These are phyloP conservation scores for Trichonephila clavata DNA, from an alignment of 1,140 invertebrate species.

Conservation along the genomic window DNA sequence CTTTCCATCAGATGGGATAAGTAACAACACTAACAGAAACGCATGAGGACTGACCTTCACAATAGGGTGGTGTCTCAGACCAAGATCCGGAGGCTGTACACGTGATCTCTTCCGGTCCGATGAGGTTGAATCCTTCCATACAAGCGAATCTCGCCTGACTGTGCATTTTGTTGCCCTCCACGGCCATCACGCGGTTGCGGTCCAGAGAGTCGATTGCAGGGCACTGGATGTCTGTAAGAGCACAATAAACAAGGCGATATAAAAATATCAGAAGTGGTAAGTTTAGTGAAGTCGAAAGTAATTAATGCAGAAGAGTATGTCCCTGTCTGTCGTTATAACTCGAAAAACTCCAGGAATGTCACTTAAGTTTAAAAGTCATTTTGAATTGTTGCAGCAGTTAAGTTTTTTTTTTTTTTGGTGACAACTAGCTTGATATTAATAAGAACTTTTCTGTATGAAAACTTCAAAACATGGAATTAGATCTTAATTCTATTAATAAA, in stretches of 20 bases:
- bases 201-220: constrained; percentile 77
- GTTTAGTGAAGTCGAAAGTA: neutral
- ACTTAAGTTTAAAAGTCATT: too few relatives aligned
- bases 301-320: too few relatives aligned
- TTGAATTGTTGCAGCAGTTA: too few relatives aligned
- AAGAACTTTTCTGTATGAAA: too few relatives aligned
- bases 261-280: neutral
- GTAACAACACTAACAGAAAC: too few relatives aligned
- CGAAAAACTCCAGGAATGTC: too few relatives aligned
- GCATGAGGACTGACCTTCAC: constrained; percentile 74
- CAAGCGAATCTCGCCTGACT: constrained; percentile 78
- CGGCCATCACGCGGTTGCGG: constrained; percentile 78
- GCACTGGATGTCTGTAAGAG: constrained; percentile 77
- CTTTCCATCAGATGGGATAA: too few relatives aligned
- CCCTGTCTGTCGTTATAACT: too few relatives aligned
- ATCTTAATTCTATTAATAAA: too few relatives aligned
- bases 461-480: too few relatives aligned
- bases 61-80: constrained; percentile 78
- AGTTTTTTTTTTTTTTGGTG: too few relatives aligned
- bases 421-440: too few relatives aligned
- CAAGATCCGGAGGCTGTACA: constrained; percentile 78
- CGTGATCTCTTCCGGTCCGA: constrained; percentile 77
- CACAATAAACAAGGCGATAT: neutral
- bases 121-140: constrained; percentile 78
- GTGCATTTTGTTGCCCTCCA: constrained; percentile 78